phyloP scores from a whole-genome alignment of 2,888 invertebrate genomes.

The Caenorhabditis doughertyi region DNA sequence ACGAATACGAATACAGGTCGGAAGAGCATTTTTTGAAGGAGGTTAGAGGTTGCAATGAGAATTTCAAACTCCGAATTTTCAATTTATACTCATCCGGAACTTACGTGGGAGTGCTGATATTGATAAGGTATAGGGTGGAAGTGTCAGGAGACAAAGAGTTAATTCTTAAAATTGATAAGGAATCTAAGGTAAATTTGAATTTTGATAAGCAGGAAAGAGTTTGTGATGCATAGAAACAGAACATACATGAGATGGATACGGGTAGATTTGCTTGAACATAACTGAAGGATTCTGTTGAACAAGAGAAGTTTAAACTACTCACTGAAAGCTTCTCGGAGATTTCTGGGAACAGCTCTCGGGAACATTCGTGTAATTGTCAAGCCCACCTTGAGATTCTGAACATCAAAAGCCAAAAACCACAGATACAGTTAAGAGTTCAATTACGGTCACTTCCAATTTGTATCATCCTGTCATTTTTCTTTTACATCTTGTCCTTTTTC shows the following conservation, averaged over 20 bases:
- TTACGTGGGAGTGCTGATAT: slow-evolving; percentile 9
- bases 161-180: neutral
- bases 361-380: too few relatives aligned
- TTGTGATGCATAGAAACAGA: neutral
- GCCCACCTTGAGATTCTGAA: too few relatives aligned
- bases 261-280: too few relatives aligned
- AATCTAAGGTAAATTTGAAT: neutral
- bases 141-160: neutral
- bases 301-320: too few relatives aligned
- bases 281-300: too few relatives aligned
- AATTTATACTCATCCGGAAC: neutral
- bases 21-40: slow-evolving; percentile 2
- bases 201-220: neutral
- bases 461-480: slow-evolving; percentile 19
- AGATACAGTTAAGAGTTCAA: neutral
- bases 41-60: neutral
- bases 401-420: neutral
- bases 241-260: too few relatives aligned
- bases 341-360: too few relatives aligned
- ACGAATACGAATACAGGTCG: neutral
- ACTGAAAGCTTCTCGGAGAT: too few relatives aligned
- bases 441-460: slow-evolving; percentile 36
- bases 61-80: neutral
- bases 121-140: neutral
- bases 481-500: neutral